Evolutionary conservation across 2,113 vertebrate species (phyloP), one percentile per base, ranked within the genome.

Genomic region (Panthera uncia): DNA sequence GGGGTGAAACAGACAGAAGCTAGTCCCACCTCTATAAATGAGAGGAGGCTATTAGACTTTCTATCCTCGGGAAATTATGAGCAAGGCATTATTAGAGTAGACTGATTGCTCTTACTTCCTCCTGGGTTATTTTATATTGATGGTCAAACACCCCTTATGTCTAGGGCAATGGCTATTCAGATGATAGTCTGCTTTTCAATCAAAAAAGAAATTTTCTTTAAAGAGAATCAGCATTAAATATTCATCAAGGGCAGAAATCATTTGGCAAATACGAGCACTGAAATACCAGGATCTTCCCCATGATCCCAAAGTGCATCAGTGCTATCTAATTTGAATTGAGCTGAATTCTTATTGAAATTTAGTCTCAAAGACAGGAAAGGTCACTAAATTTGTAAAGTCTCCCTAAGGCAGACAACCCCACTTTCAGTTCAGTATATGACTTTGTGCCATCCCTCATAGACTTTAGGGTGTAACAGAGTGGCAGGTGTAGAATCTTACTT

Each of bases 211-310:
- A 73, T 97, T 97, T 61, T 93, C 85, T 96, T 98, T 95, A 83
- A 97, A 96, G 90, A 91, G 89, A 97, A 96, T 89, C 68, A 83
- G 25, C 57, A 95, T 98, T 97, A 97, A 97, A 95, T 98, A 98
- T 98, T 97, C 91, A 98, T 96, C 78, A 97, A 95, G 69, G 65
- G 14, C 85, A 98, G 91, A 96, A 97, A 95, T 96, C 63, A 94
- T 92, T 97, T 93, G 78, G 82, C 97, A 97, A 91, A 85, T 89
- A 61, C 15, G 25, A 96, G 89, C 23, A 71, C n/a, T 96, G 94
- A 91, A 97, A 92, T 89, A 83, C 23, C 31, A 76, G 69, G 50
- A 90, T 96, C 81, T 96, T 97, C 31, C 91, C 69, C 90, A 68
- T 55, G 50, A 94, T 96, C 91, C 84, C 95, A 93, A 90, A 94